phyloP scores from a whole-genome alignment of 2,113 vertebrate genomes.

The Tyto alba region DNA sequence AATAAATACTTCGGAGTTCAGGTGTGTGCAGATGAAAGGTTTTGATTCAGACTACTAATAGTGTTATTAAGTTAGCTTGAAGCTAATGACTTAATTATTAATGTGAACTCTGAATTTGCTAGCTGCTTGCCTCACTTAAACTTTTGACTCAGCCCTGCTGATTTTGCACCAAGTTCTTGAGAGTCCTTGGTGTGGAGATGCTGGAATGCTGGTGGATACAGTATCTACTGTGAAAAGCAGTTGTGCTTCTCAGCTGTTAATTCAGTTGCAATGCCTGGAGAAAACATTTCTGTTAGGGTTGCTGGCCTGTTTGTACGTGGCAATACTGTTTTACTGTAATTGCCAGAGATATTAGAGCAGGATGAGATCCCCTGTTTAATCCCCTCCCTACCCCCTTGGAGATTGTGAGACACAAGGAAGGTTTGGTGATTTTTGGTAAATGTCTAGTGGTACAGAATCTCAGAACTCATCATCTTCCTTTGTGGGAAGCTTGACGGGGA shows the following conservation, averaged over 20 bases:
- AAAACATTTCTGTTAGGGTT: background rate
- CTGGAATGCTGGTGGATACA: background rate
- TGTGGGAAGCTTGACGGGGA: background rate
- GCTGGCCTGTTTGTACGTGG: background rate
- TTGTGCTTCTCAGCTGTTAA: background rate
- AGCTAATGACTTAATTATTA: slow-evolving; percentile 10
- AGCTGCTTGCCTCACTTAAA: background rate
- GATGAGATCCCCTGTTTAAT: background rate
- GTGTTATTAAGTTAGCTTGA: slow-evolving; percentile 1
- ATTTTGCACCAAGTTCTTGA: background rate
- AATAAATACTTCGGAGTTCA: background rate
- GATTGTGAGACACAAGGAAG: background rate
- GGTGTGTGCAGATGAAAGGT: background rate
- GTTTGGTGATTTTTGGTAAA: background rate
- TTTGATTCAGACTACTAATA: slow-evolving; percentile 1
- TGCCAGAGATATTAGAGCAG: background rate
- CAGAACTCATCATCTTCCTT: background rate
- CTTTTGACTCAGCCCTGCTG: background rate
- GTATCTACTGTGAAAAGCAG: background rate
- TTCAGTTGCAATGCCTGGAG: background rate
- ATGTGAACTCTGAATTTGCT: background rate
- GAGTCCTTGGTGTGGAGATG: background rate
- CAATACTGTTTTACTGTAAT: background rate
- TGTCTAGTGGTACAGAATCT: background rate
- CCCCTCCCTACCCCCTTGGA: background rate